Evolutionary conservation across 2,888 invertebrate species (phyloP).

Genomic region (Sacculina carcini): DNA sequence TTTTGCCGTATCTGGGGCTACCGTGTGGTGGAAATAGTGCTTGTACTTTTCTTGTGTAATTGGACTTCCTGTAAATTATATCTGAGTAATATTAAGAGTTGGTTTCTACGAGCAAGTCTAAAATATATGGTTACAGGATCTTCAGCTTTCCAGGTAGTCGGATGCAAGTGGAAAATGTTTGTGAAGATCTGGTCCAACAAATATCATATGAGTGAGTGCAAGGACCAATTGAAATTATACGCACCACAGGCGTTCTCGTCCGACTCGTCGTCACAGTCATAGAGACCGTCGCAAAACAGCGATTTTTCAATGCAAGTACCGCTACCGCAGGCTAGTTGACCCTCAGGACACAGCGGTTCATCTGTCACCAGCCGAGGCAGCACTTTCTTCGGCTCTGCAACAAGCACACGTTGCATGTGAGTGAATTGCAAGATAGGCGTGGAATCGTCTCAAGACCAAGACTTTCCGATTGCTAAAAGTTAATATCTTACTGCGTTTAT

Average conservation of each 20-base stretch:
- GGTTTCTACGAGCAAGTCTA: no score
- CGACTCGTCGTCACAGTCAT: constrained; percentile 77
- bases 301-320: constrained; percentile 76
- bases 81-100: no score
- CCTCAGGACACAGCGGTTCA: constrained; percentile 70
- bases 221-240: constrained; percentile 25
- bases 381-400: constrained; percentile 61
- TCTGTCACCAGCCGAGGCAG: constrained; percentile 72
- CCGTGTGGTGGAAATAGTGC: no score
- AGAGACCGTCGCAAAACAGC: constrained; percentile 73
- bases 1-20: no score
- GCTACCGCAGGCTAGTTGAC: constrained; percentile 68
- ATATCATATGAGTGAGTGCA: no score
- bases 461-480: not conserved
- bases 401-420: constrained; percentile 9
- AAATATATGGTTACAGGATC: no score
- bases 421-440: not conserved
- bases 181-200: no score
- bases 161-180: no score
- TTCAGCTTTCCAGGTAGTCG: no score
- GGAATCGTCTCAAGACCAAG: not conserved
- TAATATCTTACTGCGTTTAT: no score
- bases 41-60: no score
- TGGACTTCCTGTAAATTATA: no score
- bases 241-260: constrained; percentile 87